Percentiles rank a stretch among this genome's conserved stretches.
These are phyloP conservation scores for Stegodyphus mimosarum DNA, from an alignment of 1,140 invertebrate species.

Conservation along the genomic window DNA sequence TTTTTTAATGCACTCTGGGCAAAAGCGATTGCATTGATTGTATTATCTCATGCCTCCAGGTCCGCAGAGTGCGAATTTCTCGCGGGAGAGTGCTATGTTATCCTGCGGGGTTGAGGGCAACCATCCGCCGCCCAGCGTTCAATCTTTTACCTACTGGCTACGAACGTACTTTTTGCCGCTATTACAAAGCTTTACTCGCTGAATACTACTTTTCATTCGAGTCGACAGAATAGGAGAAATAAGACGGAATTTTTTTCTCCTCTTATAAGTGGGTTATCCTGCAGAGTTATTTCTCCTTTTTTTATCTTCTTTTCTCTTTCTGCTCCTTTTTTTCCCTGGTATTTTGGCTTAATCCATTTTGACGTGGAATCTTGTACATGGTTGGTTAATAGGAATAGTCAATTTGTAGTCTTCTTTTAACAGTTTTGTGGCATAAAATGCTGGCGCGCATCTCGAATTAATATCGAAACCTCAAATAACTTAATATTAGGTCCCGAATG, in stretches of 20 bases:
- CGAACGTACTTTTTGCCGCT: constrained; percentile 15
- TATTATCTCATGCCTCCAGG: constrained; percentile 44
- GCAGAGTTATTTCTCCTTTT: no score
- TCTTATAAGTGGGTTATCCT: not conserved
- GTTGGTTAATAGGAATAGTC: constrained; percentile 4
- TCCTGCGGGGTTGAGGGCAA: constrained; percentile 36
- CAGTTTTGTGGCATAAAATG: no score
- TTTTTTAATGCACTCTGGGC: constrained; percentile 4
- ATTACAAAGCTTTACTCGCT: constrained; percentile 23
- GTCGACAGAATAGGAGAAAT: not conserved
- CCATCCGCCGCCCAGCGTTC: constrained; percentile 26
- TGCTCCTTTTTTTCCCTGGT: no score
- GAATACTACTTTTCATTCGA: constrained; percentile 52
- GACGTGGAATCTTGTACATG: no score
- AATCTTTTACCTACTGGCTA: constrained; percentile 22
- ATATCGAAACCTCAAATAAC: no score
- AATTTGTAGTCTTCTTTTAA: no score
- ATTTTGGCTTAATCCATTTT: no score
- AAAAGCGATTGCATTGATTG: constrained; percentile 57
- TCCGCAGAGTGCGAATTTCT: constrained; percentile 1
- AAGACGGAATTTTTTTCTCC: constrained; percentile 22
- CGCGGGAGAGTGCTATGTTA: constrained; percentile 28
- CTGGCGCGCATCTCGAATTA: no score
- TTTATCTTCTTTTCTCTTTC: no score
- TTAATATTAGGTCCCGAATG: no score